These are phyloP conservation scores for Fragum fragum DNA, from an alignment of 2,888 invertebrate genomes.

Conservation along the genomic window DNA sequence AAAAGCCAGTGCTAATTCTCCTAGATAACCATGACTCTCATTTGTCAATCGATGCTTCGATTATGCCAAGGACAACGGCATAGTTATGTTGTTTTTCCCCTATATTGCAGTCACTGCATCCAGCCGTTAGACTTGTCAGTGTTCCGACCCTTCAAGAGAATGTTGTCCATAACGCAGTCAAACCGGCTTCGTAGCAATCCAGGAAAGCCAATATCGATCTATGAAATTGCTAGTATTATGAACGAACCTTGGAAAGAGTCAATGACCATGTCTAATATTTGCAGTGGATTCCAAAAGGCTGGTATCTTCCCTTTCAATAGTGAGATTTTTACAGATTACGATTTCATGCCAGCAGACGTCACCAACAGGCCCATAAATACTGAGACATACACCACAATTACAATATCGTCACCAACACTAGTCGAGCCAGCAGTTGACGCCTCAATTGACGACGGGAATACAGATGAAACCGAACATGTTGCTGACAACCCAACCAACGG, in stretches of 20 bases:
- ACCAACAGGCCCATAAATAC: constrained; percentile 39
- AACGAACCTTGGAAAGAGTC: constrained; percentile 29
- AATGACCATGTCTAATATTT: constrained; percentile 39
- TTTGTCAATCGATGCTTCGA: constrained; percentile 72
- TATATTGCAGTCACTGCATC: constrained; percentile 85
- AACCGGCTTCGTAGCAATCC: constrained; percentile 82
- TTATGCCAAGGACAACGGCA: constrained; percentile 83
- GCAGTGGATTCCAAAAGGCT: constrained; percentile 42
- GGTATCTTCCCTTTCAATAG: constrained; percentile 49
- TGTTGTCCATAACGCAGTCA: constrained; percentile 74
- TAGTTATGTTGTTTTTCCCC: constrained; percentile 85
- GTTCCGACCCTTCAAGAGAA: constrained; percentile 73
- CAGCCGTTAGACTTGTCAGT: constrained; percentile 86
- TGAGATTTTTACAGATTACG: constrained; percentile 45
- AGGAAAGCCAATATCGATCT: constrained; percentile 86
- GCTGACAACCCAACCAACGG: background rate
- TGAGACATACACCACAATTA: too few relatives aligned
- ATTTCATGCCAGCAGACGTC: constrained; percentile 38
- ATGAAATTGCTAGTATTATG: constrained; percentile 69
- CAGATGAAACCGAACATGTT: background rate
- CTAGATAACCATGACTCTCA: constrained; percentile 82
- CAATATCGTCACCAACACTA: background rate
- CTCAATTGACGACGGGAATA: background rate
- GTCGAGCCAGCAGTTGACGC: constrained; percentile 20
- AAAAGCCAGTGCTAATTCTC: constrained; percentile 73